Base-by-base conservation (phyloP, 2,797 vertebrate genomes). In the Melanotaenia pygmaea region DNA sequence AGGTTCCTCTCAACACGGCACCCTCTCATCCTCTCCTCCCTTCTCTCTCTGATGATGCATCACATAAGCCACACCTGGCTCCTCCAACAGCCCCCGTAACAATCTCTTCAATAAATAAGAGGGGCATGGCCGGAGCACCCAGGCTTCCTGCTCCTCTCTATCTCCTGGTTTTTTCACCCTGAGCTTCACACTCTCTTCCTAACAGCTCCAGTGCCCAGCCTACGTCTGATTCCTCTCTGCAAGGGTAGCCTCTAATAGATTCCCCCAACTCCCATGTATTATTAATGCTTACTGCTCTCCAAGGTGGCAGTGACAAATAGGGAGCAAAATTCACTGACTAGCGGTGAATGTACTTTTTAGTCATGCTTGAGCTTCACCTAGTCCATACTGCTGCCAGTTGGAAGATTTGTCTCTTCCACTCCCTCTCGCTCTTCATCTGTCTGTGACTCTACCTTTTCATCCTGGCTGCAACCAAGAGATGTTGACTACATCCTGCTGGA, bases 261-360 rank as follows among this genome's bases (percentile, higher is more conserved):
- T 97, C 91, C 89, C 95, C 95, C 95, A 89, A 94, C 93, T 95
- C 92, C 96, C 94, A 97, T 98, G 96, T 96, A 98, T 99, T 98
- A 99, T 98, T 99, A 98, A 99, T 99, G 96, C 94, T 95, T 91
- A 91, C 94, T 69, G 87, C 95, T 96, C 95, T 96, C 95, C 95
- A 96, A 97, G 97, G 96, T 98, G 97, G 96, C 97, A 98, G 95
- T 97, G 97, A 99, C 96, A 98, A 98, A 98, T 98, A 96, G 96
- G 95, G 96, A 97, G 95, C 94, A 94, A 91, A 96, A 96, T 96
- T 95, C 95, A 97, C 96, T 96, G 96, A 97, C 96, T 97, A 95
- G 95, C 96, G 94, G 94, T 94, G 96, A 97, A 97, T 96, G 96
- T 95, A 96, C 95, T 96, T 97, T 98, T 97, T 97, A 98, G 97